A percentile compares a stretch with the other conserved stretches of the same genome.
Conservation (phyloP, 2,113 vertebrate genomes). For the Scomber japonicus region DNA sequence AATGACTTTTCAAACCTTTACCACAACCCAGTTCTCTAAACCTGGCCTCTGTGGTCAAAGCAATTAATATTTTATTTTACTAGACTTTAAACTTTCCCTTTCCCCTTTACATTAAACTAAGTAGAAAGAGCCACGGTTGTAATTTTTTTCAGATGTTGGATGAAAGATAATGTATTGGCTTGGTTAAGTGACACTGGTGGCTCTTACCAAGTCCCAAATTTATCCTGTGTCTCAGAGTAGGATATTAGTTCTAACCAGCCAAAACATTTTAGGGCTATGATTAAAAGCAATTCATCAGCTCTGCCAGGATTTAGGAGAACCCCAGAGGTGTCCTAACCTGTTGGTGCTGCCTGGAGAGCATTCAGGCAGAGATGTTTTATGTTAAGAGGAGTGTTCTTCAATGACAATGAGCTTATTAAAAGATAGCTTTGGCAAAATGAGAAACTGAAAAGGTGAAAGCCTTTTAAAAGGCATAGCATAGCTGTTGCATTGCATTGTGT, state of each 20-base stretch:
- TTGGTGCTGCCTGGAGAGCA: not conserved
- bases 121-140: constrained; percentile 6
- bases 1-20: constrained; percentile 74
- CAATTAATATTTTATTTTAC: constrained; percentile 66
- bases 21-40: constrained; percentile 57
- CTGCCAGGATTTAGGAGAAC: not conserved
- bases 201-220: not conserved
- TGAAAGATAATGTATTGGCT: not conserved
- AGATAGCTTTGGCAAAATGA: too few relatives aligned
- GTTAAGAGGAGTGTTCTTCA: too few relatives aligned
- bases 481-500: too few relatives aligned
- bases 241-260: too few relatives aligned
- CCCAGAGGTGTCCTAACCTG: not conserved
- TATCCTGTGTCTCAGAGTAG: too few relatives aligned
- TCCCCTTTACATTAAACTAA: constrained; percentile 19
- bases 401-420: too few relatives aligned
- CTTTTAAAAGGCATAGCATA: too few relatives aligned
- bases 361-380: too few relatives aligned
- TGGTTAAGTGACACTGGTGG: not conserved
- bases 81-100: constrained; percentile 38
- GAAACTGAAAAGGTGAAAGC: too few relatives aligned
- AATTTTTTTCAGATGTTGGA: constrained; percentile 28
- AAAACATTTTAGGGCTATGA: too few relatives aligned
- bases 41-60: constrained; percentile 51
- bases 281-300: too few relatives aligned